Conservation (phyloP, 1,140 invertebrate species). For the Neoseiulus cucumeris region DNA sequence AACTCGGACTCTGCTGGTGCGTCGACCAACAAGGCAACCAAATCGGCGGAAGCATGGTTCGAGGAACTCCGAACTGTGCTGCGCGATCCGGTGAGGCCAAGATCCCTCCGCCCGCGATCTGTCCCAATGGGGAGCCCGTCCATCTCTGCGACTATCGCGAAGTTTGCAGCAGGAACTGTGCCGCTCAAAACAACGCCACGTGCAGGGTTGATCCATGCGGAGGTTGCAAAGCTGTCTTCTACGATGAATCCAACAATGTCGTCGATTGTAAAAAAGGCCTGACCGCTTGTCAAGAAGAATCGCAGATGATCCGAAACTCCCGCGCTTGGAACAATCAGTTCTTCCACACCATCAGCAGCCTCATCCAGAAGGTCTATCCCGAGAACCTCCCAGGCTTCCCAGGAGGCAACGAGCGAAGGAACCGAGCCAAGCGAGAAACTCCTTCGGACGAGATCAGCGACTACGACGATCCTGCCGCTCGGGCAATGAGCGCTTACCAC, state of each 20-base stretch:
- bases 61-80: conserved; percentile 29
- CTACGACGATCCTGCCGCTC: not conserved
- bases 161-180: conserved; percentile 27
- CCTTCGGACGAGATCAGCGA: conserved; percentile 7
- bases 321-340: conserved; percentile 18
- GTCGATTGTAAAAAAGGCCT: conserved; percentile 27
- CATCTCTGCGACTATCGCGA: conserved; percentile 25
- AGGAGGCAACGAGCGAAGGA: not conserved
- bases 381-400: not conserved
- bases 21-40: conserved; percentile 55
- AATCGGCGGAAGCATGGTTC: conserved; percentile 48
- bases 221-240: conserved; percentile 25
- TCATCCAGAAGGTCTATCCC: not conserved
- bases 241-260: conserved; percentile 21
- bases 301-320: conserved; percentile 23
- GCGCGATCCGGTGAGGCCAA: not conserved
- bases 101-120: conserved; percentile 18
- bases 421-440: not conserved
- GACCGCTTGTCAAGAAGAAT: conserved; percentile 25
- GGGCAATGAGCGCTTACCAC: not conserved
- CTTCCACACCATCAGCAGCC: conserved; percentile 5
- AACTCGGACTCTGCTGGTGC: conserved; percentile 63
- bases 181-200: conserved; percentile 25
- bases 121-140: conserved; percentile 24
- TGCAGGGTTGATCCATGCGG: conserved; percentile 28